Evolutionary conservation across 92 coral and sea anemone genomes (phyloP), one percentile per base, ranked within the genome.

Genomic region (Micromussa lordhowensis): DNA sequence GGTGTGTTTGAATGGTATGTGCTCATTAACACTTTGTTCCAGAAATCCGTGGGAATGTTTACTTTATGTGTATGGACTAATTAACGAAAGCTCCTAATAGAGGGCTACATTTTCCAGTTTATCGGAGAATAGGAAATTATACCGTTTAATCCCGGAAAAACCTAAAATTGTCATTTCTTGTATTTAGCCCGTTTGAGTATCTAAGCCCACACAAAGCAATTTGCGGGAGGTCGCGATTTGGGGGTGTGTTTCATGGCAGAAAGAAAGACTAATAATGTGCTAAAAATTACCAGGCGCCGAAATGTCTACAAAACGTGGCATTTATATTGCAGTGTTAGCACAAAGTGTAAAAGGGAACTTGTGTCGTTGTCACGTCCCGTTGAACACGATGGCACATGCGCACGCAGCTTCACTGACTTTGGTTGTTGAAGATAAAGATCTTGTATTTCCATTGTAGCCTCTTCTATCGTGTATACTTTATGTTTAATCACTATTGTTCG

Each of bases 11-110:
- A 70, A 21, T 51, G 30, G 71, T 51, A 51, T 71, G 14, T 44
- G 70, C 86, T 82, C 57, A 54, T 83, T 83, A 64, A 78, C 57
- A 17, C 80, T 85, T 40, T 54, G 69, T 84, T 84, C 71, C 72
- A 84, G 58, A 75, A 84, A 21, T 71, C 80, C 81, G 44, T 53
- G 32, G 66, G 77, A 55, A 31, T 84, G 80, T 84, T 84, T 84
- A 32, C 78, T 21, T 57, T 16, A 15, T 22, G 26, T 35, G 51
- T 73, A 32, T 18, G 35, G 80, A 34, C 69, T 74, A 84, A 57
- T 84, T 64, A 75, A 26, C 81, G 28, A 38, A 21, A n/a, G n/a
- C 82, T 76, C 36, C 64, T 30, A 66, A 72, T 61, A 59, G 36
- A 31, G 76, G 26, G 0, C 69, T 13, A 5, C 7, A 5, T 64